Conservation (phyloP, 2,888 invertebrate species). For the Campoletis raptor region DNA sequence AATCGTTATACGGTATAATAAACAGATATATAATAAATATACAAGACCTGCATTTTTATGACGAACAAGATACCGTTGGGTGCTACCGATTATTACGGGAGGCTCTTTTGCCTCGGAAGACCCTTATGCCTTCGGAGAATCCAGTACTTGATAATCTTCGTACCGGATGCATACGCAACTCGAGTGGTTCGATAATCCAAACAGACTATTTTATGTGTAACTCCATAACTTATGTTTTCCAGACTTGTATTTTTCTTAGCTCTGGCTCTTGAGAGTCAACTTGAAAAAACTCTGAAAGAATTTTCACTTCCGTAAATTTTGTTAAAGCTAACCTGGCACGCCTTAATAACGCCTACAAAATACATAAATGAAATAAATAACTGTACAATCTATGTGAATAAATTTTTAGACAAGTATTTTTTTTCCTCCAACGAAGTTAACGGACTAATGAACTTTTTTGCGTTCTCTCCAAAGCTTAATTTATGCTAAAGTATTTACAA, state of each 20-base stretch:
- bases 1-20: constrained; percentile 13
- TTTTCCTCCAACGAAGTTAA: not conserved
- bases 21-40: constrained; percentile 12
- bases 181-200: constrained; percentile 35
- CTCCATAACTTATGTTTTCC: constrained; percentile 18
- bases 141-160: not conserved
- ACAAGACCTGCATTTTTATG: constrained; percentile 14
- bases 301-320: not conserved
- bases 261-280: not conserved
- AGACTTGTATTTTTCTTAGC: constrained; percentile 18
- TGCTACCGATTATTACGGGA: constrained; percentile 26
- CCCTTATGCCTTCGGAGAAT: not conserved
- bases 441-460: too few relatives aligned
- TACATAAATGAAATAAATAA: not conserved
- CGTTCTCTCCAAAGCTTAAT: too few relatives aligned
- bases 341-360: not conserved
- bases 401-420: not conserved
- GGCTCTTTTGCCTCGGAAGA: not conserved
- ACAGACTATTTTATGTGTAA: not conserved
- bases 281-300: not conserved
- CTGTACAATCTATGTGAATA: not conserved
- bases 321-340: not conserved
- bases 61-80: constrained; percentile 12
- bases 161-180: constrained; percentile 28
- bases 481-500: too few relatives aligned